These are phyloP conservation scores for Lymantria dispar DNA, from an alignment of 2,888 invertebrate species.

Conservation along the genomic window DNA sequence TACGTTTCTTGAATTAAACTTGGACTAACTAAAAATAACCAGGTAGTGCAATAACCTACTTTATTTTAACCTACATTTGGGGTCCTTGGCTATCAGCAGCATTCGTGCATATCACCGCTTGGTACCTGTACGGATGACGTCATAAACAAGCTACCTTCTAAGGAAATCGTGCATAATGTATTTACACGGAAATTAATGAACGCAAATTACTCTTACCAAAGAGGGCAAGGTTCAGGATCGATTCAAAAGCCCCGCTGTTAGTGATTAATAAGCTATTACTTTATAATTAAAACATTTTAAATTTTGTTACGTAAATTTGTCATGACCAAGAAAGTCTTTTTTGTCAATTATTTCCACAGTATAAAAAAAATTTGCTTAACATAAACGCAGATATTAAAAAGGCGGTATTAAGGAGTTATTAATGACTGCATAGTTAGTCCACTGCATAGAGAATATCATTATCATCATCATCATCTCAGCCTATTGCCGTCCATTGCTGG, in stretches of 20 bases:
- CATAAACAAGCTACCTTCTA: slow-evolving; percentile 57
- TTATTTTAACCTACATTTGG: slow-evolving; percentile 77
- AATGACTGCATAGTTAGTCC: too few relatives aligned
- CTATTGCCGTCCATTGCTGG: too few relatives aligned
- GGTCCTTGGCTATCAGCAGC: slow-evolving; percentile 68
- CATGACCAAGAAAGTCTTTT: background rate
- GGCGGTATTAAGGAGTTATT: background rate
- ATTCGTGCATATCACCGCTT: slow-evolving; percentile 70
- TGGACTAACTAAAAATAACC: slow-evolving; percentile 66
- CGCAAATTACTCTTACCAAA: slow-evolving; percentile 66
- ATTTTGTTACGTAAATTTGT: slow-evolving; percentile 19
- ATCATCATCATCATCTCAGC: too few relatives aligned
- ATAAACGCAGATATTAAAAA: background rate
- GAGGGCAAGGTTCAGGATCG: slow-evolving; percentile 57
- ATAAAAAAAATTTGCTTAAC: background rate
- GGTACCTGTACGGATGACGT: slow-evolving; percentile 75
- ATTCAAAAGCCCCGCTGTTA: slow-evolving; percentile 30
- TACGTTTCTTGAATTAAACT: slow-evolving; percentile 43
- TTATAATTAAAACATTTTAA: slow-evolving; percentile 20
- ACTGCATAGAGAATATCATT: too few relatives aligned
- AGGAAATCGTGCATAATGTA: slow-evolving; percentile 56
- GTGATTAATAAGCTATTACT: slow-evolving; percentile 12
- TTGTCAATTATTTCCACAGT: background rate
- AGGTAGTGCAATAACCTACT: slow-evolving; percentile 80
- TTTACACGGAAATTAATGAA: slow-evolving; percentile 71